Base-by-base conservation (phyloP, 2,888 invertebrate genomes). In the Drosophila fulvimacula region DNA sequence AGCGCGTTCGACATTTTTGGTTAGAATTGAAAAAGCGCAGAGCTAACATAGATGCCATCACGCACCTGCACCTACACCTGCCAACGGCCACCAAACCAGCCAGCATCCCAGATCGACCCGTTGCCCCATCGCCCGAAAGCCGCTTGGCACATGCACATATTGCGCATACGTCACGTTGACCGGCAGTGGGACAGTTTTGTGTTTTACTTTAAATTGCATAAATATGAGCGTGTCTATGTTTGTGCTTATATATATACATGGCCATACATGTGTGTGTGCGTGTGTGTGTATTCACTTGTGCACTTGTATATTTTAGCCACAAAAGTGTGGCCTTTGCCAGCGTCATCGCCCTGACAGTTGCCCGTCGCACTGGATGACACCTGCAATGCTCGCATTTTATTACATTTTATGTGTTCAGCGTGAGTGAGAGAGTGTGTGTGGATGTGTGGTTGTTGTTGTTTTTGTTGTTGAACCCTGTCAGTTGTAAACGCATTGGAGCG, bases 341-440 rank as follows among this genome's bases (percentile, higher is more conserved):
- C 63, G 76, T 72, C 78, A 67, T 75, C 66, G 73, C 59, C 51
- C 69, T 84, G 89, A 89, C 89, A 89, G 88, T 79, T 63, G 59
- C 73, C 77, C 78, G 71, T 87, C 89, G 84, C 72, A 67, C 69
- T 73, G 56, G 66, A 57, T 82, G 89, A 82, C 88, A 89, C 89
- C 89, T 86, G 89, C 89, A 89, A 76, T 87, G 88, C 74, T 79
- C 80, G 88, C 82, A 85, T 89, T 86, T 86, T 87, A 86, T 89
- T 84, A 79, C 79, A 79, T 89, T 85, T 79, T 73, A 69, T 88
- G 81, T 63, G 64, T 13, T 32, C 51, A 46, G 21, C 30, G 21
- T 63, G 17, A 3, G 11, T 52, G 56, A 53, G 55, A 24, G 44
- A 15, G 24, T 73, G 52, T 51, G 58, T 59, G 62, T 57, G 30